These are phyloP conservation scores for Odontocolon sp. DNA, from an alignment of 2,888 invertebrate species.

Conservation along the genomic window DNA sequence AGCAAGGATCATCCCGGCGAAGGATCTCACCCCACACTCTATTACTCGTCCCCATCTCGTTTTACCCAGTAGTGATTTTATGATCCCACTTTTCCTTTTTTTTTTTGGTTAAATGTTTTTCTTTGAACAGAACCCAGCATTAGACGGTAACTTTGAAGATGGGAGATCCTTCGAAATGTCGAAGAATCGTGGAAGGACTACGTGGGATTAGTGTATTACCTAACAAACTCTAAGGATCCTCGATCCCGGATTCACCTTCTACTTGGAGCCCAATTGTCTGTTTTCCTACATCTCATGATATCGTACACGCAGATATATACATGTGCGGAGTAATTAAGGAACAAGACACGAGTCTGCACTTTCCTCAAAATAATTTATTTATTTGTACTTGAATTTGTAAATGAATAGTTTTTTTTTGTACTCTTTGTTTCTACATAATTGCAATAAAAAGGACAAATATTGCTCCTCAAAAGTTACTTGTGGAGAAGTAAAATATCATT, in stretches of 20 bases:
- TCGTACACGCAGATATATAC: slow-evolving; percentile 10
- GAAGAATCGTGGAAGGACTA: slow-evolving; percentile 25
- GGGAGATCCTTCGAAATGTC: slow-evolving; percentile 32
- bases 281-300: not conserved
- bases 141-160: slow-evolving; percentile 16
- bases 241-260: slow-evolving; percentile 19
- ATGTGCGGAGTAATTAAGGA: slow-evolving; percentile 10
- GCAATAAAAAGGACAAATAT: too few relatives aligned
- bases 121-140: not conserved
- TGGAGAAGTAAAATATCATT: too few relatives aligned
- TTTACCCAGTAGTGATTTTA: slow-evolving; percentile 27
- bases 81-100: not conserved
- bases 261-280: slow-evolving; percentile 8
- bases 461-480: too few relatives aligned
- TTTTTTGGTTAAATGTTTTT: slow-evolving; percentile 25
- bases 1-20: slow-evolving; percentile 42
- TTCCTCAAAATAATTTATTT: not conserved
- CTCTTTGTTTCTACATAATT: not conserved
- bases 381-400: too few relatives aligned
- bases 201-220: slow-evolving; percentile 27
- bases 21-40: slow-evolving; percentile 22
- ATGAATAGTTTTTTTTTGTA: not conserved
- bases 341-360: not conserved
- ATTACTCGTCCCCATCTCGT: slow-evolving; percentile 16
- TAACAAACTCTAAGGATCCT: slow-evolving; percentile 50